A percentile compares a stretch with the other conserved stretches of the same genome.
phyloP scores from a whole-genome alignment of 2,888 invertebrate genomes.

The Diaphora mendica region DNA sequence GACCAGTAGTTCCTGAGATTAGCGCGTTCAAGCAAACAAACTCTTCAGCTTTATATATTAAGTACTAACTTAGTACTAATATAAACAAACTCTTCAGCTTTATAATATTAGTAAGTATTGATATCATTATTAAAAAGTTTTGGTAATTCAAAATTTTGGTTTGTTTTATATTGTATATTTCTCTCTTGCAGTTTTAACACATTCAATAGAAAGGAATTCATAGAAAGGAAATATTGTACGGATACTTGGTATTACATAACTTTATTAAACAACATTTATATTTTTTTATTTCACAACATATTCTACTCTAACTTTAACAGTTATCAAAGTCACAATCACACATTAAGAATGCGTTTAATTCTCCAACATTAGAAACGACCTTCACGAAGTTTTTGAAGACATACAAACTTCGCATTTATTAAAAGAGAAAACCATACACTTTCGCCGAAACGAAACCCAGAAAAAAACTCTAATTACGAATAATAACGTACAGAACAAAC shows the following conservation, averaged over 20 bases:
- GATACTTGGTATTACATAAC: neutral
- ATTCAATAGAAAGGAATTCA: neutral
- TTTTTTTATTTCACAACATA: neutral
- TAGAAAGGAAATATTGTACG: neutral
- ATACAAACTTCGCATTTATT: neutral
- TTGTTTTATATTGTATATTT: neutral
- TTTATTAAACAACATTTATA: neutral
- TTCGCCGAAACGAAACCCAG: slow-evolving; percentile 12
- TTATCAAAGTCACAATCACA: neutral
- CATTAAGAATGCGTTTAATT: neutral
- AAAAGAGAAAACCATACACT: slow-evolving; percentile 20
- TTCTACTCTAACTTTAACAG: neutral
- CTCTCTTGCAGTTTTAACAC: neutral
- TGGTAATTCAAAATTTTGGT: neutral
- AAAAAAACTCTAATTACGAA: slow-evolving; percentile 19
- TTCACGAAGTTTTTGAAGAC: neutral
- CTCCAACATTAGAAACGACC: neutral
- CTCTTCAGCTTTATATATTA: too few species aligned
- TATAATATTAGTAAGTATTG: too few species aligned
- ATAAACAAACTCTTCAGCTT: too few species aligned
- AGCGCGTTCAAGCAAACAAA: too few species aligned
- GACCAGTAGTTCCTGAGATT: too few species aligned
- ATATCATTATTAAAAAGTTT: too few species aligned
- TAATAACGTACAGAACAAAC: slow-evolving; percentile 13
- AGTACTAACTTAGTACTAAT: too few species aligned